Evolutionary conservation across 2,888 invertebrate genomes (phyloP).

Genomic region (Leptopilina syphax): DNA sequence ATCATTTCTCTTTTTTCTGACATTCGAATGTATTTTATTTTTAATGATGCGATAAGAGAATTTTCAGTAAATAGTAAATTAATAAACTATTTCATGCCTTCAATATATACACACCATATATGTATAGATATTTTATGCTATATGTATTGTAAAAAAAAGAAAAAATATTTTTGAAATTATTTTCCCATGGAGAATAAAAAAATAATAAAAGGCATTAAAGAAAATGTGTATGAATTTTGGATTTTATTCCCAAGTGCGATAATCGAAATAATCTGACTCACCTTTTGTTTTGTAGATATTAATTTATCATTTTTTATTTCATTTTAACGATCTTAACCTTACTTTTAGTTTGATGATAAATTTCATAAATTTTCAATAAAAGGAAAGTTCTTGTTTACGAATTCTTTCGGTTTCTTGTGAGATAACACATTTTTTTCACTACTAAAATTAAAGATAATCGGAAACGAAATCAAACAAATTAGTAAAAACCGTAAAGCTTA

Average conservation of each 20-base stretch:
- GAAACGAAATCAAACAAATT: neutral
- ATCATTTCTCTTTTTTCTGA: neutral
- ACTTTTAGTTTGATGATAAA: neutral
- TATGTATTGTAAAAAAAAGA: conserved; percentile 1
- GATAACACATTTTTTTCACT: neutral
- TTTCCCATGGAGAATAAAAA: conserved; percentile 2
- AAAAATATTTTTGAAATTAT: neutral
- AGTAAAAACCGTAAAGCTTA: neutral
- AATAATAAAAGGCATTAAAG: neutral
- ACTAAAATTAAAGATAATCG: too few relatives aligned
- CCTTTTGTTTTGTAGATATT: too few relatives aligned
- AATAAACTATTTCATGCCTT: neutral
- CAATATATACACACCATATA: neutral
- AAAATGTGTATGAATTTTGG: neutral
- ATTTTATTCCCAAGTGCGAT: too few relatives aligned
- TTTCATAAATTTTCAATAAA: neutral
- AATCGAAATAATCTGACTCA: too few relatives aligned
- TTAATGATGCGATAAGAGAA: conserved; percentile 7
- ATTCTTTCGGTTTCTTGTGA: neutral
- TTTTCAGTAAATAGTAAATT: neutral
- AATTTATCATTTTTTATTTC: neutral
- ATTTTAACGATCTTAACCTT: conserved; percentile 8
- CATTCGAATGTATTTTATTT: conserved; percentile 6
- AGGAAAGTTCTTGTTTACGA: neutral
- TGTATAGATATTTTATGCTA: neutral